These are phyloP conservation scores for Troides helena DNA, from an alignment of 2,888 invertebrate genomes.

Conservation along the genomic window DNA sequence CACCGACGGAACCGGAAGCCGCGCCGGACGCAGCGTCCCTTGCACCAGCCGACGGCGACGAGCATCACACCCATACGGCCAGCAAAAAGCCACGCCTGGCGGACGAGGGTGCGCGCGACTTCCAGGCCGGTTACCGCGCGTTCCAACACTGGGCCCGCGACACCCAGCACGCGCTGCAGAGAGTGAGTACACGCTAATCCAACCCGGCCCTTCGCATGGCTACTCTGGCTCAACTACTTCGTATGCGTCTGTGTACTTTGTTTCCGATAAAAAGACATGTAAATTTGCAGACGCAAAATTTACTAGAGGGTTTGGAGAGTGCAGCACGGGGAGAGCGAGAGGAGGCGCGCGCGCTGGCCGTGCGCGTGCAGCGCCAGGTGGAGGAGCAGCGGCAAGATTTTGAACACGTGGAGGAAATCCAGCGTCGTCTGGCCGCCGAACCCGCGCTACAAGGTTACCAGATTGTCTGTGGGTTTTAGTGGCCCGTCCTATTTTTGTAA, in stretches of 20 bases:
- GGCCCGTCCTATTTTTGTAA: neutral
- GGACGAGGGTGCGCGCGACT: constrained; percentile 52
- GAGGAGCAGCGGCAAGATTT: constrained; percentile 75
- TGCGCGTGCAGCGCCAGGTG: constrained; percentile 66
- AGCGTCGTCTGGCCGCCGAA: constrained; percentile 77
- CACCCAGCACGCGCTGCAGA: constrained; percentile 57
- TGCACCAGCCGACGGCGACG: constrained; percentile 33
- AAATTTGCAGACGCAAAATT: constrained; percentile 43
- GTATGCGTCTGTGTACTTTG: too few relatives aligned
- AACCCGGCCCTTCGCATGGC: too few relatives aligned
- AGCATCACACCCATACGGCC: constrained; percentile 27
- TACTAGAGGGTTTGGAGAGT: constrained; percentile 50
- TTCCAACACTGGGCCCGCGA: constrained; percentile 64
- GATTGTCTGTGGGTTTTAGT: neutral
- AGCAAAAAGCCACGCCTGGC: constrained; percentile 61
- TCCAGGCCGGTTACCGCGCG: constrained; percentile 74
- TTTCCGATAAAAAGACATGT: too few relatives aligned
- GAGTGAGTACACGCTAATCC: constrained; percentile 39
- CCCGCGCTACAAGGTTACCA: constrained; percentile 52
- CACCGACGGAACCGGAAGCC: constrained; percentile 46
- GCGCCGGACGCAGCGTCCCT: constrained; percentile 22
- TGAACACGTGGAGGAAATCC: constrained; percentile 80
- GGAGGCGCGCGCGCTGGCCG: constrained; percentile 42
- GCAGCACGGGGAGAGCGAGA: constrained; percentile 41
- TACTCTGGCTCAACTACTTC: too few relatives aligned